Evolutionary conservation across 2,888 invertebrate genomes (phyloP), one percentile per base, ranked within the genome.

Genomic region (Drosophila neutralis): DNA sequence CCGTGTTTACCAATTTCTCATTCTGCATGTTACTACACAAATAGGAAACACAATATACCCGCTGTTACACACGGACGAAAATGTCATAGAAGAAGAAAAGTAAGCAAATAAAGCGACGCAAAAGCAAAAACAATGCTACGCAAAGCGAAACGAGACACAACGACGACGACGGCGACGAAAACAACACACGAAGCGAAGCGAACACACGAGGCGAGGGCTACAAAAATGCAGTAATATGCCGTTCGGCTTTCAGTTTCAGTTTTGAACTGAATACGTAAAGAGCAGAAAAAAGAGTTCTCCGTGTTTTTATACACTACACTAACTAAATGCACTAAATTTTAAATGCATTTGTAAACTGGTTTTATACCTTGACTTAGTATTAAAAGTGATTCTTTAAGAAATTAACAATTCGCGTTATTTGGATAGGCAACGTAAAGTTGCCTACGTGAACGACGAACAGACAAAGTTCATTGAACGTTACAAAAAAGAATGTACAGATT

Each of bases 241-340:
- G 69, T 69, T 81, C 78, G 82, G 76, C 79, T 80, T 83, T 87
- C 82, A 90, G 83, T 89, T 87, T 89, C 78, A 72, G 72, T 80
- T 75, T 78, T 66, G 71, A 70, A 65, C 78, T 74, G 85, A 69
- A 59, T 49, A 63, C 72, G 79, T 78, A 53, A 69, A 76, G 75
- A 78, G 75, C 79, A 48, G 52, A 56, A 51, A 27, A 49, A 40
- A 54, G 45, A 66, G 61, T 62, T 69, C 49, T 61, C 59, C 63
- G 70, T 67, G 66, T 36, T 60, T 48, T 48, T 24, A 33, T 48
- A 40, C 15, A n/a, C 40, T 13, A 45, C 21, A 45, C 13, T 45
- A 45, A 27, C 51, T 58, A 58, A 73, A 60, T 85, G 80, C 80
- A 70, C 65, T 73, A 63, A 63, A 57, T 72, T 62, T 78, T 51